A percentile compares a stretch with the other conserved stretches of the same genome.
Evolutionary conservation across 1,140 invertebrate genomes (phyloP).

Genomic region (Bombus affinis): DNA sequence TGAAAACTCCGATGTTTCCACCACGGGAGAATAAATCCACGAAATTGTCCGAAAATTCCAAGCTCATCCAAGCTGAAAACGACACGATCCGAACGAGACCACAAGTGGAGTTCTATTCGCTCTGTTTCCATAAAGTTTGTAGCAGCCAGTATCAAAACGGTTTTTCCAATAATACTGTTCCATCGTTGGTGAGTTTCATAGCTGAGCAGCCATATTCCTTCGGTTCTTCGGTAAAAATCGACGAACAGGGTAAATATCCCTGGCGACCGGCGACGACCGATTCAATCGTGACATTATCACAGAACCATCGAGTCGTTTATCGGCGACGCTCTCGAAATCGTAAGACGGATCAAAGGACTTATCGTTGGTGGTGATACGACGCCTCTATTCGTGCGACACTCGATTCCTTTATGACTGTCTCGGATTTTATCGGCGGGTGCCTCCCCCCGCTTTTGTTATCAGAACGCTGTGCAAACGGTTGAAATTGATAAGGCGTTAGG

Average conservation of each 20-base stretch:
- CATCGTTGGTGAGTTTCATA: not conserved
- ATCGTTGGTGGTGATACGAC: constrained; percentile 27
- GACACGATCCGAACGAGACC: not conserved
- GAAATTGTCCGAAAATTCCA: not conserved
- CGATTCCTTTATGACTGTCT: constrained; percentile 53
- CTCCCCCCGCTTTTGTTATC: constrained; percentile 30
- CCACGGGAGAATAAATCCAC: not conserved
- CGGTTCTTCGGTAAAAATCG: too few relatives aligned
- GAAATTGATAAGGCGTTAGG: constrained; percentile 48
- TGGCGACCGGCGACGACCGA: too few relatives aligned
- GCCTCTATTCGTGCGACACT: constrained; percentile 34
- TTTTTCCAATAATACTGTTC: not conserved
- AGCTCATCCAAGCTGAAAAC: not conserved
- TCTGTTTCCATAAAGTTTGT: too few relatives aligned
- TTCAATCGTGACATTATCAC: not conserved
- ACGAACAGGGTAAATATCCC: too few relatives aligned
- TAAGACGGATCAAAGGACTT: constrained; percentile 25
- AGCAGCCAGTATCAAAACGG: not conserved
- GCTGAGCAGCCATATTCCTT: not conserved
- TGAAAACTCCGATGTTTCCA: not conserved
- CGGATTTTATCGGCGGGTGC: constrained; percentile 52
- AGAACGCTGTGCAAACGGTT: constrained; percentile 42
- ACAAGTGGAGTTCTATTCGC: not conserved
- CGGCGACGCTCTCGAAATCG: constrained; percentile 24
- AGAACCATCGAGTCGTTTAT: constrained; percentile 3